Evolutionary conservation across 1,140 invertebrate species (phyloP).

Genomic region (Cecropterus lyciades): DNA sequence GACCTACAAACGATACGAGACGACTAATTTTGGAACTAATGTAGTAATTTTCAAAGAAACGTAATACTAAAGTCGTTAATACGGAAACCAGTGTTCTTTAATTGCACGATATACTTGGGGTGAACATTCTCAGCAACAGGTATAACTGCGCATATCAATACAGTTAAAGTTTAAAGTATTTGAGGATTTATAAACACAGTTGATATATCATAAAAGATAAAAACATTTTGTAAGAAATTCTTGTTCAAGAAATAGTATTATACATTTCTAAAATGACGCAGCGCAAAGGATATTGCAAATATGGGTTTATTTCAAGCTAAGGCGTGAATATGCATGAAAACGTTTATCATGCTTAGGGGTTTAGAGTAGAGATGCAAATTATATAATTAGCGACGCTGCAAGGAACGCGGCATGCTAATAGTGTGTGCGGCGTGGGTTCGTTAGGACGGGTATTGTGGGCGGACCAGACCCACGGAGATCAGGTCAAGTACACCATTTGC

Average conservation of each 20-base stretch:
- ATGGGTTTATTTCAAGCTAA: conserved; percentile 11
- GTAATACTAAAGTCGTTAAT: conserved; percentile 21
- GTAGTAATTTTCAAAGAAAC: conserved; percentile 26
- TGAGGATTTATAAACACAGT: neutral
- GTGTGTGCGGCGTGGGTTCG: conserved; percentile 48
- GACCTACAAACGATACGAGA: conserved; percentile 51
- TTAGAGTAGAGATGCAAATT: conserved; percentile 29
- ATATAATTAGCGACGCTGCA: conserved; percentile 44
- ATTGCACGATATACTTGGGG: neutral
- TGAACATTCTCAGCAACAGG: conserved; percentile 4
- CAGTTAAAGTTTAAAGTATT: neutral
- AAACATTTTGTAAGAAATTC: conserved; percentile 5
- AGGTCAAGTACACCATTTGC: conserved; percentile 55
- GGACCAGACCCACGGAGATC: conserved; percentile 42
- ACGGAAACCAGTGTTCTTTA: neutral
- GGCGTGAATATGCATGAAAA: conserved; percentile 12
- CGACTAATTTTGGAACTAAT: conserved; percentile 50
- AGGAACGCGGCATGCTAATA: conserved; percentile 41
- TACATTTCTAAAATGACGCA: neutral
- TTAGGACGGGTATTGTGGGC: conserved; percentile 48
- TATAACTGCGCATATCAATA: conserved; percentile 2
- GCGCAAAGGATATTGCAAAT: conserved; percentile 2
- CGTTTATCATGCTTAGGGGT: conserved; percentile 20
- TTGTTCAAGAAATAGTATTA: neutral
- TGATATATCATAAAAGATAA: neutral